These are phyloP conservation scores for Patella caerulea DNA, from an alignment of 2,888 invertebrate genomes.

Conservation along the genomic window DNA sequence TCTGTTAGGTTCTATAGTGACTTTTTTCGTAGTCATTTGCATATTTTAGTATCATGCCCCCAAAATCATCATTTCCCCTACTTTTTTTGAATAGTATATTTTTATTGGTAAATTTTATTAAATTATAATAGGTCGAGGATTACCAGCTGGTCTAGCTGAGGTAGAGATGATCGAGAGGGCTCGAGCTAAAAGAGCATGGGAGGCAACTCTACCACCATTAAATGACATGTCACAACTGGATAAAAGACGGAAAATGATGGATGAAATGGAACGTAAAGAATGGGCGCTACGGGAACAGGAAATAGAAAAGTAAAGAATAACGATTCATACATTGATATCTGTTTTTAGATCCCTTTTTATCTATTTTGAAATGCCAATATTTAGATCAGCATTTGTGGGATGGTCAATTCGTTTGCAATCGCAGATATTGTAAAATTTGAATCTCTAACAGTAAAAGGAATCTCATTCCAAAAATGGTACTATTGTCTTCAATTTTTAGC, in stretches of 20 bases:
- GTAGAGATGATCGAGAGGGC: conserved; percentile 80
- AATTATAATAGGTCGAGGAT: conserved; percentile 73
- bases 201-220: conserved; percentile 76
- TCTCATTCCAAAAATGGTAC: no score
- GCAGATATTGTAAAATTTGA: no score
- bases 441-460: no score
- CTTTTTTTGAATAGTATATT: no score
- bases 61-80: no score
- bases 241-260: conserved; percentile 79
- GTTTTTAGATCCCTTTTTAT: no score
- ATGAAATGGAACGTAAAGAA: conserved; percentile 85
- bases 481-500: no score
- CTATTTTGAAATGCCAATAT: background rate
- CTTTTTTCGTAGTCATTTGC: no score
- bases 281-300: conserved; percentile 87
- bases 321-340: no score
- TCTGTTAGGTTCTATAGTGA: no score
- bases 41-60: no score
- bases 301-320: conserved; percentile 67
- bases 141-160: conserved; percentile 77
- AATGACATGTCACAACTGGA: conserved; percentile 75
- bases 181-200: conserved; percentile 79
- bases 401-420: background rate
- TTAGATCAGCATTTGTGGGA: background rate
- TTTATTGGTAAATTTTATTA: background rate